Percentiles rank a stretch among this genome's conserved stretches.
These are phyloP conservation scores for Gymnobelideus leadbeateri DNA, from an alignment of 2,113 vertebrate genomes.

Conservation along the genomic window DNA sequence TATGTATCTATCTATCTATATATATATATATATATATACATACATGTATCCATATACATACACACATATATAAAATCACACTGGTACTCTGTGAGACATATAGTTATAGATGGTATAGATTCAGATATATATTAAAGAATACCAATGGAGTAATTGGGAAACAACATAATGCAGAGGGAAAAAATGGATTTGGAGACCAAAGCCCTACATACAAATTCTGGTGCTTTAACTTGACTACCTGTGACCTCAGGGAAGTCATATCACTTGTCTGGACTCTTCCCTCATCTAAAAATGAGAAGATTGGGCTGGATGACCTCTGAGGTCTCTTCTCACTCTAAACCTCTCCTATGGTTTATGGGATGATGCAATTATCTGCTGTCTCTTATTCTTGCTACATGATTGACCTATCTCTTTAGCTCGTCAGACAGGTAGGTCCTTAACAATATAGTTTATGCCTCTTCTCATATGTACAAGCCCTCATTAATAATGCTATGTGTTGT, in stretches of 20 bases:
- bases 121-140: not conserved
- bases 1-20: no score
- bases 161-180: not conserved
- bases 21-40: no score
- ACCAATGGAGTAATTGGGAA: not conserved
- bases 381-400: not conserved
- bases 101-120: not conserved
- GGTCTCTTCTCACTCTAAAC: not conserved
- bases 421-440: not conserved
- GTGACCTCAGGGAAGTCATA: not conserved
- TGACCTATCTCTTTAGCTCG: not conserved
- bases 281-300: not conserved
- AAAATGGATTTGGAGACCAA: not conserved
- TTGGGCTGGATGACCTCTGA: not conserved
- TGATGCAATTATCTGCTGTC: not conserved
- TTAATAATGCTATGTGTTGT: not conserved
- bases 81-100: not conserved
- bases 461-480: not conserved
- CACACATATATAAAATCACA: not conserved
- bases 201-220: not conserved
- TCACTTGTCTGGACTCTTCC: not conserved
- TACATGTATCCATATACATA: no score
- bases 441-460: not conserved
- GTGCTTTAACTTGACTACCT: not conserved
- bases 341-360: not conserved